Evolutionary conservation across 2,797 vertebrate species (phyloP).

Genomic region (Melopsittacus undulatus): DNA sequence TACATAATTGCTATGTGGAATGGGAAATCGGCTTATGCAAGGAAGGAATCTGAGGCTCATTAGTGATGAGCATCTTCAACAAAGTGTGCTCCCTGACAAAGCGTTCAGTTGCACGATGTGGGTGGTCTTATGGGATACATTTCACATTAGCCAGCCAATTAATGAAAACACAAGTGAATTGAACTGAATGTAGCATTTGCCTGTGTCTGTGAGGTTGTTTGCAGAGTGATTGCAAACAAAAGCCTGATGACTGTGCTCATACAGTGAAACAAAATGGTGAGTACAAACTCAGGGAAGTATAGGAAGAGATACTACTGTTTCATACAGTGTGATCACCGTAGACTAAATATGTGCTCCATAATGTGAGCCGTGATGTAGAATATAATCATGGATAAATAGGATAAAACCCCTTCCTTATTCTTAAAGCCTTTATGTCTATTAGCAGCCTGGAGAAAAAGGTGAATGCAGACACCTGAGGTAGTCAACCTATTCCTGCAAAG

Average conservation of each 20-base stretch:
- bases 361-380: not conserved
- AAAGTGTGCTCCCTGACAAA: not conserved
- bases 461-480: not conserved
- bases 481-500: not conserved
- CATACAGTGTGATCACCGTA: not conserved
- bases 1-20: conserved; percentile 8
- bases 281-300: not conserved
- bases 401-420: rapidly evolving
- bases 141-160: not conserved
- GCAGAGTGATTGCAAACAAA: not conserved
- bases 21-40: not conserved
- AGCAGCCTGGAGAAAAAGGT: not conserved
- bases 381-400: not conserved
- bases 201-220: not conserved
- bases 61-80: not conserved
- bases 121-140: not conserved
- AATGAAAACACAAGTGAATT: not conserved
- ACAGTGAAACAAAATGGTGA: not conserved
- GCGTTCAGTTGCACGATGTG: not conserved
- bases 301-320: not conserved
- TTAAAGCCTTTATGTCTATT: not conserved
- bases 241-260: not conserved
- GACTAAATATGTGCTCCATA: rapidly evolving
- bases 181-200: not conserved
- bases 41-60: not conserved